These are phyloP conservation scores for Liodrosophila aerea DNA, from an alignment of 2,888 invertebrate genomes.

Conservation along the genomic window DNA sequence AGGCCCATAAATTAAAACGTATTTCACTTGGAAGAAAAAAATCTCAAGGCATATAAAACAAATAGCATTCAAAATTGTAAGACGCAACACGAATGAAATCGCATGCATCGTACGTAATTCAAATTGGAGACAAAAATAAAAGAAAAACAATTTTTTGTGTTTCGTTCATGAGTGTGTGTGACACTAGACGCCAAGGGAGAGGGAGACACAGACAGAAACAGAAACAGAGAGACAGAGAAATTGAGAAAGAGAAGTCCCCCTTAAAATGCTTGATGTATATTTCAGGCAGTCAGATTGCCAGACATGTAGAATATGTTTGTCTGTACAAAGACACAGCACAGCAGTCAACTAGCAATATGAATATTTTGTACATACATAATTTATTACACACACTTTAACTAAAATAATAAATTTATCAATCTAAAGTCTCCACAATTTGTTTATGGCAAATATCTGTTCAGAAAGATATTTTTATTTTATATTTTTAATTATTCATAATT, in stretches of 20 bases:
- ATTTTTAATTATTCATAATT: no score
- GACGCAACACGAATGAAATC: slow-evolving; percentile 46
- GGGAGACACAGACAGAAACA: slow-evolving; percentile 5
- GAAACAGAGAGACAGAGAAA: no score
- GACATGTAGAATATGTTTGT: slow-evolving; percentile 1
- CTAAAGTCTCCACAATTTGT: not conserved
- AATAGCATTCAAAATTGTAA: slow-evolving; percentile 70
- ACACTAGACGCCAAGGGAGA: slow-evolving; percentile 41
- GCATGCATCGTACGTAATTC: slow-evolving; percentile 53
- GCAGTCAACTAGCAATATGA: slow-evolving; percentile 9
- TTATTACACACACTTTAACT: not conserved
- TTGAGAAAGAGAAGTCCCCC: slow-evolving; percentile 3
- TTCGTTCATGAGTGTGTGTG: slow-evolving; percentile 7
- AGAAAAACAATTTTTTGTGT: slow-evolving; percentile 31
- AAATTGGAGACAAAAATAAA: slow-evolving; percentile 64
- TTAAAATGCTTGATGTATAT: slow-evolving; percentile 46
- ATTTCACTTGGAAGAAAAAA: slow-evolving; percentile 80
- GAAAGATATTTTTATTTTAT: no score
- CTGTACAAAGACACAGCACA: slow-evolving; percentile 6
- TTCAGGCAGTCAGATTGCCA: slow-evolving; percentile 29
- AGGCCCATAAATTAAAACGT: slow-evolving; percentile 76
- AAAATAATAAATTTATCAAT: not conserved
- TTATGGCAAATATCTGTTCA: not conserved
- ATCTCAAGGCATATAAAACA: slow-evolving; percentile 68
- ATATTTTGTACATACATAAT: not conserved